Evolutionary conservation across 1,140 invertebrate species (phyloP).

Genomic region (Scaptomyza pallida): DNA sequence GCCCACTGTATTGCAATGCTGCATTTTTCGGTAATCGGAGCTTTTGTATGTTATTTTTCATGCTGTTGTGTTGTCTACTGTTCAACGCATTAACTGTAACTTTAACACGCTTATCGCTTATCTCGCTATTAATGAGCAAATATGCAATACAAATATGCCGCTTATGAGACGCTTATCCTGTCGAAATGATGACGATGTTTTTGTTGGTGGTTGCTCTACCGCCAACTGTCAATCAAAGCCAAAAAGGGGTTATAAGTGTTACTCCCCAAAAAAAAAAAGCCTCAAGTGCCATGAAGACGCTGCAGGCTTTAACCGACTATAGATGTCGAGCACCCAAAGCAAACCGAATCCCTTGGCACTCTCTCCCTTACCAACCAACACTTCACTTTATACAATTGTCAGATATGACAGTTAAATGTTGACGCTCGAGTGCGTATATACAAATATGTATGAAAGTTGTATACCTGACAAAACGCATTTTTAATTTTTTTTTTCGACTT

Average conservation of each 20-base stretch:
- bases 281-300: conserved; percentile 67
- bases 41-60: conserved; percentile 3
- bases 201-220: conserved; percentile 36
- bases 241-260: conserved; percentile 59
- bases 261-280: conserved; percentile 14
- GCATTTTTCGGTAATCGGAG: conserved; percentile 28
- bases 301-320: conserved; percentile 23
- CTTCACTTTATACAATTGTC: conserved; percentile 48
- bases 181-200: neutral
- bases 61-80: conserved; percentile 16
- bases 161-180: conserved; percentile 23
- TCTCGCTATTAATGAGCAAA: conserved; percentile 78
- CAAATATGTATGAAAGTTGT: conserved; percentile 10
- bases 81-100: conserved; percentile 72
- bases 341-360: neutral
- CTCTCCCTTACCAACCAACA: neutral
- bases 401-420: conserved; percentile 80
- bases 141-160: conserved; percentile 66
- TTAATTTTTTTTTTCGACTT: conserved; percentile 55
- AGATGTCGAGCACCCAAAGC: conserved; percentile 19
- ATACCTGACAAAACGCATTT: conserved; percentile 72
- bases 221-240: conserved; percentile 61
- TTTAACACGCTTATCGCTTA: conserved; percentile 76
- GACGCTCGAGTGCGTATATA: conserved; percentile 69
- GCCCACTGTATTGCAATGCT: conserved; percentile 4